A percentile compares a stretch with the other conserved stretches of the same genome.
Evolutionary conservation across 2,113 vertebrate species (phyloP).

Genomic region (Penelope pileata): DNA sequence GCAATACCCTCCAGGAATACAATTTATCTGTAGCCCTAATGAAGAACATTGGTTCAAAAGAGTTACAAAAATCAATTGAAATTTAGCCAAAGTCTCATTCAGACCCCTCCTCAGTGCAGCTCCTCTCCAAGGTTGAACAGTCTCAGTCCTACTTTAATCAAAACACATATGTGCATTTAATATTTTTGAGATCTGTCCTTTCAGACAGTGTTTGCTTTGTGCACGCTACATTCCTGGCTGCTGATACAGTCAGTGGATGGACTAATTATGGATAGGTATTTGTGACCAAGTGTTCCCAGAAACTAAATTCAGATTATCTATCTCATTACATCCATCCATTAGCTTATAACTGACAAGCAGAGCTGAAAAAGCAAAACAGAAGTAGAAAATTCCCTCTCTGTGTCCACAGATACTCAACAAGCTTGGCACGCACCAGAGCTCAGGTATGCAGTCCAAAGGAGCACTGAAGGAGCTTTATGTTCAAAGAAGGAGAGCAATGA

Average conservation of each 20-base stretch:
- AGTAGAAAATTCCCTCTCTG: background rate
- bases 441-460: background rate
- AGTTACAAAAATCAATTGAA: background rate
- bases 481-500: background rate
- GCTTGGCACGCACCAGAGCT: accelerated
- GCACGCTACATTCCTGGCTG: background rate
- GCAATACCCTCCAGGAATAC: background rate
- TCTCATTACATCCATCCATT: background rate
- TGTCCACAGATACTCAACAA: background rate
- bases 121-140: background rate
- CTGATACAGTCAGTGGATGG: background rate
- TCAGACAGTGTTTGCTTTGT: background rate
- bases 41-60: background rate
- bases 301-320: background rate
- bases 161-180: background rate
- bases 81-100: background rate
- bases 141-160: background rate
- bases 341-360: background rate
- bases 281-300: background rate
- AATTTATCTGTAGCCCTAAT: background rate
- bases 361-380: background rate
- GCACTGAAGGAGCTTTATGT: background rate
- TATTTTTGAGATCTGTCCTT: background rate
- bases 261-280: background rate
- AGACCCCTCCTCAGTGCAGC: background rate